phyloP scores from a whole-genome alignment of 2,888 invertebrate genomes.

The Nymphalis urticae region DNA sequence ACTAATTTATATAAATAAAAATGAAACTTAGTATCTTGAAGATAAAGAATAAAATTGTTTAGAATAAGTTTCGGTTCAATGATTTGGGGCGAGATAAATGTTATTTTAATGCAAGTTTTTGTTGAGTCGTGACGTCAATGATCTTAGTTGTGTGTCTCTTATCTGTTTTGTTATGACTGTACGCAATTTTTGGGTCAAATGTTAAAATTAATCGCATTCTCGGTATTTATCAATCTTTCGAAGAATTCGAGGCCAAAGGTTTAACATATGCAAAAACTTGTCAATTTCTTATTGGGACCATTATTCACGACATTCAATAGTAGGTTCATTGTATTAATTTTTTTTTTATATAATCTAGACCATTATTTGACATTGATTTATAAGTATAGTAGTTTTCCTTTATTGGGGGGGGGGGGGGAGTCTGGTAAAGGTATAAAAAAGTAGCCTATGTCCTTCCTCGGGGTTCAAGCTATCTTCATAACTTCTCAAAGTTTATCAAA shows the following conservation, averaged over 20 bases:
- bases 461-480: too few relatives aligned
- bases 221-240: background rate
- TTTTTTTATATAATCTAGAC: too few relatives aligned
- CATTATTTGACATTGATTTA: too few relatives aligned
- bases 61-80: background rate
- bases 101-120: background rate
- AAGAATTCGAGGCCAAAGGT: background rate
- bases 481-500: too few relatives aligned
- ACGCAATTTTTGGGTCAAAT: constrained; percentile 22
- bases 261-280: background rate
- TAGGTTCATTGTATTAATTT: background rate
- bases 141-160: background rate
- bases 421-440: too few relatives aligned
- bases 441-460: too few relatives aligned
- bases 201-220: constrained; percentile 23
- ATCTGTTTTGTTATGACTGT: constrained; percentile 16
- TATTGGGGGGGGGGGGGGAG: too few relatives aligned
- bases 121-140: constrained; percentile 19
- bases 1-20: background rate
- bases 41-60: background rate
- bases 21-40: background rate
- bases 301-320: too few relatives aligned
- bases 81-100: constrained; percentile 10
- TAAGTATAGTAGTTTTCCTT: too few relatives aligned
- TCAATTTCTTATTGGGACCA: too few relatives aligned